These are phyloP conservation scores for Tetragonisca angustula DNA, from an alignment of 2,888 invertebrate species.

Conservation along the genomic window DNA sequence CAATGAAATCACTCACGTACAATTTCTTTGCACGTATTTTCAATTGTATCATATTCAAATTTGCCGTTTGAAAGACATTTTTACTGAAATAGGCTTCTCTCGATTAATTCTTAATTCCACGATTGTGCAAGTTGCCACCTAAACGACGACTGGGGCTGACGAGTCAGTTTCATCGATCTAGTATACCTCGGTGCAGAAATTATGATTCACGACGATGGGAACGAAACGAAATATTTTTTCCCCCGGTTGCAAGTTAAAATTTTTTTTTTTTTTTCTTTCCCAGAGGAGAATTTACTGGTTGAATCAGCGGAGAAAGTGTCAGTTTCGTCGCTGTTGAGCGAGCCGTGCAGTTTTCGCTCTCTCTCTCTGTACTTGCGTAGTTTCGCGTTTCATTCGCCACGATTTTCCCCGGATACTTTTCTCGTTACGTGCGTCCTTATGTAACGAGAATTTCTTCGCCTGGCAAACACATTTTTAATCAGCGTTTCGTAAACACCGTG, in stretches of 20 bases:
- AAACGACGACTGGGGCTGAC: neutral
- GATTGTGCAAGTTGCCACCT: neutral
- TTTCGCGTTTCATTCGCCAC: neutral
- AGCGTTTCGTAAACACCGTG: slow-evolving; percentile 14
- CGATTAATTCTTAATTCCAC: neutral
- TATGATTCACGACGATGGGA: neutral
- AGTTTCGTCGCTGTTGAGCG: neutral
- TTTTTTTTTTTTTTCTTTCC: neutral
- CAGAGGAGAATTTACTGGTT: neutral
- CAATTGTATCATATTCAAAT: neutral
- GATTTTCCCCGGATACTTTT: slow-evolving; percentile 1
- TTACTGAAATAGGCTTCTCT: neutral
- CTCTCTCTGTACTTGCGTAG: too few relatives aligned
- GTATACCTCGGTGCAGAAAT: neutral
- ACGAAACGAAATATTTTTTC: neutral
- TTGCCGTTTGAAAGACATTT: neutral
- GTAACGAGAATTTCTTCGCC: neutral
- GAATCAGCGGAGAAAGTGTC: neutral
- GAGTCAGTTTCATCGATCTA: neutral
- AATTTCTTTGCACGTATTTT: too few relatives aligned
- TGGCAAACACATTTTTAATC: slow-evolving; percentile 24
- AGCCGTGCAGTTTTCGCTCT: neutral
- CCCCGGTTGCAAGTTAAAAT: neutral
- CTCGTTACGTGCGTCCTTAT: slow-evolving; percentile 6
- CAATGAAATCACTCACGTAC: too few relatives aligned